Evolutionary conservation across 2,797 vertebrate genomes (phyloP).

Genomic region (Lutjanus campechanus): DNA sequence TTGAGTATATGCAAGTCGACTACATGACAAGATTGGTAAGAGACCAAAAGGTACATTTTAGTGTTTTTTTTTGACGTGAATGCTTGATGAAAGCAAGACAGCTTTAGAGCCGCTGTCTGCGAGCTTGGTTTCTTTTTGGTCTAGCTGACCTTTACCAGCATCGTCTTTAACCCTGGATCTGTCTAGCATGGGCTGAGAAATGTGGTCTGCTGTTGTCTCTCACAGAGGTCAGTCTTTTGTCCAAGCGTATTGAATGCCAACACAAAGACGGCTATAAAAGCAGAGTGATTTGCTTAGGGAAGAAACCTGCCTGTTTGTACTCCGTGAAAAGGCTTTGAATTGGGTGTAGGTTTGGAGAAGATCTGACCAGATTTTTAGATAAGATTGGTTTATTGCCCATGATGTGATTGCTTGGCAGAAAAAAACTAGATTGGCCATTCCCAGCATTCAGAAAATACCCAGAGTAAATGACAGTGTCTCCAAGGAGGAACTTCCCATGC

Average conservation of each 20-base stretch:
- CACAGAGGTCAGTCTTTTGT: conserved; percentile 60
- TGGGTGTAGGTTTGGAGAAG: conserved; percentile 40
- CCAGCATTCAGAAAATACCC: background rate
- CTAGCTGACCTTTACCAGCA: conserved; percentile 39
- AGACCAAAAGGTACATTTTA: background rate
- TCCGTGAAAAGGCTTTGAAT: conserved; percentile 51
- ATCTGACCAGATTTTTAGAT: conserved; percentile 40
- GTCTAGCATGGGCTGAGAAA: conserved; percentile 48
- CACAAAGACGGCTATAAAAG: conserved; percentile 72
- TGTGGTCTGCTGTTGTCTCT: conserved; percentile 40
- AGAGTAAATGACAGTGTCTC: conserved; percentile 2
- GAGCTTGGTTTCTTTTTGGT: conserved; percentile 4
- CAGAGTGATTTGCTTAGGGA: conserved; percentile 56
- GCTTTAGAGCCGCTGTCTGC: background rate
- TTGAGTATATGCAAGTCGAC: background rate
- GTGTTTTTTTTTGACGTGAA: conserved; percentile 16
- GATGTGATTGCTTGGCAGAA: conserved; percentile 23
- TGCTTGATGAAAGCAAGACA: background rate
- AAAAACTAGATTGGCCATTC: conserved; percentile 19
- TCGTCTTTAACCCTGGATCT: conserved; percentile 48
- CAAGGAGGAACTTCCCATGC: background rate
- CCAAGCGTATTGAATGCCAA: conserved; percentile 51
- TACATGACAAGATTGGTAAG: background rate
- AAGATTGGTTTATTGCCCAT: conserved; percentile 45
- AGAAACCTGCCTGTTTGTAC: conserved; percentile 49